Evolutionary conservation across 2,888 invertebrate species (phyloP).

Genomic region (Lumbricus terrestris): DNA sequence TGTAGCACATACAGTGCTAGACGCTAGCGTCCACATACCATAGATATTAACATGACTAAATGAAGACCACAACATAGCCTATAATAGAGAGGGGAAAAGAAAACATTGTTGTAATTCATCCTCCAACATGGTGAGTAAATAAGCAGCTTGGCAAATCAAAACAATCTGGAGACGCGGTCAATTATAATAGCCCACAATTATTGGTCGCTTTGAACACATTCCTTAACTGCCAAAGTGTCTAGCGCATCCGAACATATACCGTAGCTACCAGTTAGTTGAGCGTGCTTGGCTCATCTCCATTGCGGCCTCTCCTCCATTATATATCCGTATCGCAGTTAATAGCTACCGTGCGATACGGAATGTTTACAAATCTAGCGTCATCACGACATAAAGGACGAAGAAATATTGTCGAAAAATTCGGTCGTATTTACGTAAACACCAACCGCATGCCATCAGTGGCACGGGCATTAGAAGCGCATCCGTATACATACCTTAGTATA

Average conservation of each 20-base stretch:
- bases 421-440: not conserved
- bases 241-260: too few species aligned
- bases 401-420: not conserved
- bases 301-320: too few species aligned
- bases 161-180: not conserved
- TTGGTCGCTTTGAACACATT: not conserved
- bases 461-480: not conserved
- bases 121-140: too few species aligned
- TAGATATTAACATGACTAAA: too few species aligned
- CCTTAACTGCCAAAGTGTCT: not conserved
- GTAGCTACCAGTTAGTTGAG: not conserved
- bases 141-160: too few species aligned
- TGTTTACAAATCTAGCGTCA: not conserved
- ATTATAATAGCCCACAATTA: not conserved
- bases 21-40: too few species aligned
- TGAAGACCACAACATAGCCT: too few species aligned
- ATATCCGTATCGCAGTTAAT: not conserved
- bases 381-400: not conserved
- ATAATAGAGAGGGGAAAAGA: too few species aligned
- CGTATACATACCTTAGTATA: too few species aligned
- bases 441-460: not conserved
- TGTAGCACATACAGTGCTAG: too few species aligned
- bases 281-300: not conserved
- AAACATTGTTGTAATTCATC: too few species aligned
- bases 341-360: not conserved